A percentile compares a stretch with the other conserved stretches of the same genome.
Conservation (phyloP, 2,888 invertebrate genomes). For the Agonopterix arenella region DNA sequence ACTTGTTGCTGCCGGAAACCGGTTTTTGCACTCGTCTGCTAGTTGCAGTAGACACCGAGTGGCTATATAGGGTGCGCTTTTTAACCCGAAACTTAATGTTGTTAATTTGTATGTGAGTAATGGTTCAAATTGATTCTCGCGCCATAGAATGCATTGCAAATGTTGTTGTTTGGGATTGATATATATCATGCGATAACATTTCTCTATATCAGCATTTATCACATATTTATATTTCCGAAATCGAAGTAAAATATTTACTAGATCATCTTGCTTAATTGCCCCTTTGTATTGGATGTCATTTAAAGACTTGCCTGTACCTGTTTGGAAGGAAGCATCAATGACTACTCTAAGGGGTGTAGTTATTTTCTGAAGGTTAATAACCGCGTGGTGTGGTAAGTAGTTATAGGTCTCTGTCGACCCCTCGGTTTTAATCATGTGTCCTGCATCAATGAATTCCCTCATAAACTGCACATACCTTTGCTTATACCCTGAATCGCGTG, state of each 20-base stretch:
- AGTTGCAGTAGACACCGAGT: too few relatives aligned
- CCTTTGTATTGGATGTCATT: constrained; percentile 10
- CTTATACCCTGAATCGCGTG: neutral
- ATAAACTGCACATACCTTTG: neutral
- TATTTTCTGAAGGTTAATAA: too few relatives aligned
- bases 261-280: constrained; percentile 5
- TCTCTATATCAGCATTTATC: constrained; percentile 6
- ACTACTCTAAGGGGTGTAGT: constrained; percentile 1
- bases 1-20: too few relatives aligned
- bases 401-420: too few relatives aligned
- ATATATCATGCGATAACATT: constrained; percentile 7
- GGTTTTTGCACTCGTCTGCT: too few relatives aligned
- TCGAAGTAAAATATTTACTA: constrained; percentile 5
- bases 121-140: constrained; percentile 4
- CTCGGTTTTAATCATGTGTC: too few relatives aligned
- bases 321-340: constrained; percentile 3
- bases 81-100: constrained; percentile 10
- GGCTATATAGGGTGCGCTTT: too few relatives aligned
- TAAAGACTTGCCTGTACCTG: constrained; percentile 2
- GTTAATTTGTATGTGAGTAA: constrained; percentile 8
- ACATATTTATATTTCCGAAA: constrained; percentile 6
- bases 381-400: too few relatives aligned
- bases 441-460: neutral
- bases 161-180: constrained; percentile 2
- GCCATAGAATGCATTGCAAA: constrained; percentile 8